Base-by-base conservation (phyloP, 1,140 invertebrate genomes). In the Gonioctena quinquepunctata region DNA sequence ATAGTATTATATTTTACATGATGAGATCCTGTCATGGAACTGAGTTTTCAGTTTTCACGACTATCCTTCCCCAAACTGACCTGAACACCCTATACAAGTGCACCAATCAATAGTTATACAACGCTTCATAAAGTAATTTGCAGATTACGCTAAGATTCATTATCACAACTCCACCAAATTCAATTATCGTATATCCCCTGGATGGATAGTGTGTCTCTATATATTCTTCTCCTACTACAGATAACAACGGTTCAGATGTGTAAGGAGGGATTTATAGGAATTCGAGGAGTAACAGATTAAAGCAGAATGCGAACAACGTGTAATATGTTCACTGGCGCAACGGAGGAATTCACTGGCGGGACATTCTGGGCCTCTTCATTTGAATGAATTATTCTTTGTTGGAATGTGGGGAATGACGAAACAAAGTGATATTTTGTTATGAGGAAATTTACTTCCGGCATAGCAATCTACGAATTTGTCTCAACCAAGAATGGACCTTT, bases 231-330 rank as follows among this genome's bases (percentile, higher is more conserved):
- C 26, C 25, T 28, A 11, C 27, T 19, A 61, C 23, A 27, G 59
- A 61, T 61, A 61, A 61, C 59, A 61, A 25, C 59, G 27, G 16
- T 19, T 33, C 22, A 23, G 52, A 61, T 61, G 59, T 61, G 59
- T 27, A 19, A 61, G 59, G 16, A 61, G 59, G 27, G 59, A 61
- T 61, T 61, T 61, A 61, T 61, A 28, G 59, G 27, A 61, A 61
- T 61, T 61, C 59, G 27, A 33, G 59, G 59, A 61, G 21, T 28
- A 61, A 28, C 23, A 61, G 22, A 61, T 61, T 61, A 61, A 61
- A 61, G 59, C 59, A 13, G 59, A 33, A 61, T 61, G 23, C 59
- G 19, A 61, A 18, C 59, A 27, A 61, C 27, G 27, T 28, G 59
- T 61, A 61, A 33, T 57, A 57, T 57, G 54, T 42, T 42, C 33